Evolutionary conservation across 2,113 vertebrate species (phyloP), one percentile per base, ranked within the genome.

Genomic region (Campylorhamphus procurvoides): DNA sequence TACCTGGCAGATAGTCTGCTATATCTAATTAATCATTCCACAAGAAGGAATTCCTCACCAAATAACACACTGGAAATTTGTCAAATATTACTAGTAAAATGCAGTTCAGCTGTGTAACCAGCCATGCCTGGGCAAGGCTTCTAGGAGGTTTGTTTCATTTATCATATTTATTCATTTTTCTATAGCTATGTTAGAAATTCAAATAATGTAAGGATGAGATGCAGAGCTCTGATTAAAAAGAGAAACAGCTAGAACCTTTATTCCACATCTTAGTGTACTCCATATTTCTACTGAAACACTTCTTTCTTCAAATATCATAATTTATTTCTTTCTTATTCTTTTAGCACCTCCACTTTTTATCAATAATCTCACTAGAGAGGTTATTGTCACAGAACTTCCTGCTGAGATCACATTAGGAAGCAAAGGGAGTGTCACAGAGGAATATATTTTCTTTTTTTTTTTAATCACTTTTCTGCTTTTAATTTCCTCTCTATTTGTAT

Each of bases 401-500:
- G 81, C 19, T 95, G 93, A 91, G 33, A 64, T 89, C 35, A 44
- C 35, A 59, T 68, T 66, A 87, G 66, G 77, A 96, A 89, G 58
- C 52, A 87, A 87, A 56, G 68, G 68, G 60, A 94, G 52, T 71
- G 58, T n/a, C 81, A 59, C 40, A 62, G 67, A 93, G 72, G 87
- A 93, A 88, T 71, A 85, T 3, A 20, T 50, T 87, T 33, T 83
- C 50, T 42, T 94, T 94, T 85, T 33, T 46, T 42, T 94, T 94
- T 80, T 94, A 58, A 89, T 80, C 75, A 85, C 63, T 63, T 95
- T 91, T 93, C 84, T 96, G 29, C 80, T 87, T 84, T 93, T 79
- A 91, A 93, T 96, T 95, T 96, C 82, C 93, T 85, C 33, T 76
- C 62, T 73, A 22, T 83, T 96, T 91, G 62, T 90, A 95, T 85